These are phyloP conservation scores for Hystrix brachyura DNA, from an alignment of 2,113 vertebrate genomes.

Conservation along the genomic window DNA sequence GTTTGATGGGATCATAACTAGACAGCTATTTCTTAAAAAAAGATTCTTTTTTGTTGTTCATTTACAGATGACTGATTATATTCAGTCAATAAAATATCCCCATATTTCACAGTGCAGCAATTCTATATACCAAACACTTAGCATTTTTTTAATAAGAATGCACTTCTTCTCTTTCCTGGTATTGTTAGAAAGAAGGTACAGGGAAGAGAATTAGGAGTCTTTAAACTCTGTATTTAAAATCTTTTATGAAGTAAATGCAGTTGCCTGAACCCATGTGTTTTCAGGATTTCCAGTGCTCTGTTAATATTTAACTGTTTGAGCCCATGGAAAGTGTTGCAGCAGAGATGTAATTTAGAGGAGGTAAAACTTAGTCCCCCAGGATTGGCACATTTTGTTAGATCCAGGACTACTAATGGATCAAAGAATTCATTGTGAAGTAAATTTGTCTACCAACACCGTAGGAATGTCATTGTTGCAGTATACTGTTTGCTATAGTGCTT, in stretches of 20 bases:
- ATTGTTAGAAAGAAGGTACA: not conserved
- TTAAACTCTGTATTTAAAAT: not conserved
- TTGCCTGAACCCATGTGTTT: not conserved
- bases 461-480: not conserved
- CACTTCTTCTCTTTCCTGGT: not conserved
- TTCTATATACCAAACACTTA: not conserved
- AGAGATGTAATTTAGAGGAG: not conserved
- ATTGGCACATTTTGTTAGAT: not conserved
- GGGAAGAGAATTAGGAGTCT: not conserved
- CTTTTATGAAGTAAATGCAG: not conserved
- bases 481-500: not conserved
- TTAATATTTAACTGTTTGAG: not conserved
- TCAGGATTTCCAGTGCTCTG: not conserved
- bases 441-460: not conserved
- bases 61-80: constrained; percentile 18
- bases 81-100: not conserved
- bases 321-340: not conserved
- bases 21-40: not conserved
- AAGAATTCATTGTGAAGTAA: not conserved
- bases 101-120: constrained; percentile 11
- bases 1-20: not conserved
- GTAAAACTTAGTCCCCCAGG: not conserved
- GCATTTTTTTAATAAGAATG: constrained; percentile 1
- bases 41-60: constrained; percentile 7
- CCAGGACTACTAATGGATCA: not conserved